Conservation (phyloP, 2,797 vertebrate species). For the Coracias cyanogaster region DNA sequence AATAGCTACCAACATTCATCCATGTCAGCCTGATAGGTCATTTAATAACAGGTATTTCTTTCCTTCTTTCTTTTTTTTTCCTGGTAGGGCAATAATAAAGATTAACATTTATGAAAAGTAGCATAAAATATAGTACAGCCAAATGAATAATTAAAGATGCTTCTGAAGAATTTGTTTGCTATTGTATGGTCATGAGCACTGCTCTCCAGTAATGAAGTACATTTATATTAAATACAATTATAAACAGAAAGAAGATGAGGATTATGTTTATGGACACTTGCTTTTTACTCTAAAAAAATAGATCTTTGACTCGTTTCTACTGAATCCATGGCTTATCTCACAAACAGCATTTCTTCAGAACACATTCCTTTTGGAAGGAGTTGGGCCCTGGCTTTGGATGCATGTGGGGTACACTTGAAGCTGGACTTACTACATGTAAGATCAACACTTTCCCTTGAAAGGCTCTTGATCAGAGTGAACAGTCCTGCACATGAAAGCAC, state of each 20-base stretch:
- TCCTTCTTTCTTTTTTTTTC: slow-evolving; percentile 8
- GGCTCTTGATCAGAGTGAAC: slow-evolving; percentile 37
- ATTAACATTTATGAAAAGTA: slow-evolving; percentile 84
- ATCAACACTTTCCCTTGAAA: slow-evolving; percentile 16
- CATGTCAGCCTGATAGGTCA: slow-evolving; percentile 77
- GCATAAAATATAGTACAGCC: slow-evolving; percentile 77
- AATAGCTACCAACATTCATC: slow-evolving; percentile 79
- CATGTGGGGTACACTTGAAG: neutral
- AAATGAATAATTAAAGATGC: slow-evolving; percentile 84
- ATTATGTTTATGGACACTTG: slow-evolving; percentile 65
- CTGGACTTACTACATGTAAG: neutral
- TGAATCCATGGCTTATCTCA: neutral
- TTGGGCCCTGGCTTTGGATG: neutral
- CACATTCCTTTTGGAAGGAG: neutral
- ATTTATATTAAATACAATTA: slow-evolving; percentile 76
- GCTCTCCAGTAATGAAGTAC: slow-evolving; percentile 67
- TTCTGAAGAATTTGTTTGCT: slow-evolving; percentile 80
- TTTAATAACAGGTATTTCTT: slow-evolving; percentile 82
- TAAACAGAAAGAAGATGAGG: slow-evolving; percentile 61
- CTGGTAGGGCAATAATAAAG: slow-evolving; percentile 79
- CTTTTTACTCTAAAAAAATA: slow-evolving; percentile 39
- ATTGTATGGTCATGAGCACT: slow-evolving; percentile 63
- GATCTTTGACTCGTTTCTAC: slow-evolving; percentile 19
- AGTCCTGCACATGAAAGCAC: slow-evolving; percentile 37
- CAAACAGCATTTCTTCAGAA: neutral